Evolutionary conservation across 2,888 invertebrate genomes (phyloP), one percentile per base, ranked within the genome.

Genomic region (Pseudanteris insignis): DNA sequence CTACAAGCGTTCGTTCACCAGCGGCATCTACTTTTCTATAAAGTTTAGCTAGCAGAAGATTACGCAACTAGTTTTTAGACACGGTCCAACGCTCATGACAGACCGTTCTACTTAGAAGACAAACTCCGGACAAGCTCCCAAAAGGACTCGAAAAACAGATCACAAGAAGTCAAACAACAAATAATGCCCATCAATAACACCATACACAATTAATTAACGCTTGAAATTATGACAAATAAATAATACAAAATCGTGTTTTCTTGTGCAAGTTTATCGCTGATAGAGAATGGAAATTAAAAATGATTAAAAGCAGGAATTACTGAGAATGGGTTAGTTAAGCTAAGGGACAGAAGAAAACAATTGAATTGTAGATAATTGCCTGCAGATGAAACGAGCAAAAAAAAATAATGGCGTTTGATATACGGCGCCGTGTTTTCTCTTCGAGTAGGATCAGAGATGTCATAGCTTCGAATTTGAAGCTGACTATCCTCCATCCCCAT

Each of bases 11-110:
- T 64, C 63, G 18, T 18, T 18, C 18, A 18, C 67, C 69, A 73
- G 71, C 71, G 74, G 69, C 74, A 73, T 73, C 71, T 72, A 73
- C 71, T 74, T 74, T 73, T 77, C 72, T 75, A 74, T 77, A 72
- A 30, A 72, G 69, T 73, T 69, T 75, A 74, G 73, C 67, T 75
- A 75, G 69, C 72, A 70, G 60, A 66, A 64, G 64, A 69, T 65
- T 67, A 66, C 59, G 66, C 65, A n/a, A 65, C 65, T 71, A 68
- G 64, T 64, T 66, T 63, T 54, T 69, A 68, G 70, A 64, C 55
- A 67, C 65, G 67, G 67, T 63, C 61, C 59, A 67, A 59, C 60
- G 67, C 67, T 67, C 65, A 46, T 51, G 34, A 36, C 28, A 26
- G 41, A 54, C 47, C 36, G 36, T 41, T 55, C 29, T 12, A 33